Percentiles rank a stretch among this genome's conserved stretches.
These are phyloP conservation scores for Colostygia pectinataria DNA, from an alignment of 2,888 invertebrate genomes.

Conservation along the genomic window DNA sequence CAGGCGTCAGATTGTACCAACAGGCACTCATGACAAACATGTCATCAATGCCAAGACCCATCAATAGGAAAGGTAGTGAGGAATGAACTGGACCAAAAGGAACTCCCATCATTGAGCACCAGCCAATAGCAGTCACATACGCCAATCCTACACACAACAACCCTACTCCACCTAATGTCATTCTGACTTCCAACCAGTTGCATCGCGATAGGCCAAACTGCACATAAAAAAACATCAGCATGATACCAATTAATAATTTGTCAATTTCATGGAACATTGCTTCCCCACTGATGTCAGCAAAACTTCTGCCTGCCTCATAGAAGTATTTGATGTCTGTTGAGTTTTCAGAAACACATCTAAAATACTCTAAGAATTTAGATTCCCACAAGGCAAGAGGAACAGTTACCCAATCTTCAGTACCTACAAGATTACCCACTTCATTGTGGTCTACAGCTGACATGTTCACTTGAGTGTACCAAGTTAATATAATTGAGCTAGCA, in stretches of 20 bases:
- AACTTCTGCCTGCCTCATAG: conserved; percentile 86
- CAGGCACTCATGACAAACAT: conserved; percentile 93
- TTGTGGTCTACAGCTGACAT: conserved; percentile 86
- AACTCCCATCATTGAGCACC: conserved; percentile 87
- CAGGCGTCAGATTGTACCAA: conserved; percentile 85
- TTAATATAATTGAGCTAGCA: conserved; percentile 84
- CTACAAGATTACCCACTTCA: conserved; percentile 87
- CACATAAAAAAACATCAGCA: conserved; percentile 89
- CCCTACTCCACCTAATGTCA: conserved; percentile 86
- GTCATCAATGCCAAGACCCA: conserved; percentile 92
- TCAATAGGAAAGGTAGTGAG: conserved; percentile 90
- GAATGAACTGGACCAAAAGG: conserved; percentile 92
- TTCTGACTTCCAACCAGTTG: conserved; percentile 88
- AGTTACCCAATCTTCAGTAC: conserved; percentile 89
- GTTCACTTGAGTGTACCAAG: conserved; percentile 86
- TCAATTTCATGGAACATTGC: conserved; percentile 89
- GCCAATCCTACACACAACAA: conserved; percentile 88
- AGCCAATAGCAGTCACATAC: conserved; percentile 86
- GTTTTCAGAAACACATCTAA: conserved; percentile 60
- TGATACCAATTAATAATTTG: conserved; percentile 86
- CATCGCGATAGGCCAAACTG: conserved; percentile 87
- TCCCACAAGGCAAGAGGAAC: conserved; percentile 84
- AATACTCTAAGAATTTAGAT: conserved; percentile 74
- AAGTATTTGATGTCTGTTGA: conserved; percentile 68
- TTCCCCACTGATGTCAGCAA: conserved; percentile 88